A percentile compares a stretch with the other conserved stretches of the same genome.
These are phyloP conservation scores for Bombus pyrosoma DNA, from an alignment of 1,140 invertebrate species.

Conservation along the genomic window DNA sequence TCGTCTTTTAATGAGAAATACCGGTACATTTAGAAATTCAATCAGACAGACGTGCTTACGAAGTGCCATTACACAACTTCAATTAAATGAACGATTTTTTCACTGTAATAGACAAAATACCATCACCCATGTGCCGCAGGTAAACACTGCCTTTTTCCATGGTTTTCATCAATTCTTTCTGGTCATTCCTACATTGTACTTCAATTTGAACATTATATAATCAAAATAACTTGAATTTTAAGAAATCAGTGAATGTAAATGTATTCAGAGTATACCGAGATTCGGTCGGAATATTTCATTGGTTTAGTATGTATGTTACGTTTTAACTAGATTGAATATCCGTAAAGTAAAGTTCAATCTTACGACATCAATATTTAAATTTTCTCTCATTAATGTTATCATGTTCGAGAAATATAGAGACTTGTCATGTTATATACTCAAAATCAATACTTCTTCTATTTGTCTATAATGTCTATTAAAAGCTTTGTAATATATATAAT, in stretches of 20 bases:
- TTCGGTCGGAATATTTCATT: neutral
- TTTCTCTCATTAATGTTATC: neutral
- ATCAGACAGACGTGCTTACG: conserved; percentile 43
- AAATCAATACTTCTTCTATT: neutral
- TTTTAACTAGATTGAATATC: neutral
- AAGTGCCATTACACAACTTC: conserved; percentile 17
- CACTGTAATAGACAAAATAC: conserved; percentile 39
- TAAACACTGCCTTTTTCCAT: conserved; percentile 53
- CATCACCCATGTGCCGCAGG: conserved; percentile 57
- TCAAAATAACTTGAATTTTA: conserved; percentile 19
- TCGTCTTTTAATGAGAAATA: conserved; percentile 67
- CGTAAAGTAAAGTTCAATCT: neutral
- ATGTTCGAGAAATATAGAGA: neutral
- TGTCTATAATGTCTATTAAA: no score
- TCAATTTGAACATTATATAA: conserved; percentile 57
- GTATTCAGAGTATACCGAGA: neutral
- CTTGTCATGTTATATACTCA: neutral
- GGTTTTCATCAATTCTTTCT: neutral
- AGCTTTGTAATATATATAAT: neutral
- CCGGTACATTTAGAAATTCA: conserved; percentile 63
- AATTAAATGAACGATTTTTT: conserved; percentile 47
- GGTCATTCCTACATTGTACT: neutral
- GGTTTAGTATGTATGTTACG: neutral
- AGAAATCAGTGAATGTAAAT: neutral
- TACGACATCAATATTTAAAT: neutral